phyloP scores from a whole-genome alignment of 2,797 vertebrate genomes.

The Chrysocyon brachyurus region DNA sequence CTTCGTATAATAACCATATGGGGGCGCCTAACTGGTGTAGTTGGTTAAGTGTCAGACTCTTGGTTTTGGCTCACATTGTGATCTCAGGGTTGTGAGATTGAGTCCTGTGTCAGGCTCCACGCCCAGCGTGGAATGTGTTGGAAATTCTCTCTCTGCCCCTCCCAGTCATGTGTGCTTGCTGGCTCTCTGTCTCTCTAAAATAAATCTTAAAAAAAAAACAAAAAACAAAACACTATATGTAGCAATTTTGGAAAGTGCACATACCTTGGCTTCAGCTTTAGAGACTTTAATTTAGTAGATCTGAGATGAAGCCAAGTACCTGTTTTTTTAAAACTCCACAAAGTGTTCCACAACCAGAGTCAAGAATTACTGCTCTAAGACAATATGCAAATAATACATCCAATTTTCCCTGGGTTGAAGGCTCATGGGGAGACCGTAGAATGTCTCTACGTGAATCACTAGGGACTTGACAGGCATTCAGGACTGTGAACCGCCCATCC shows the following conservation, averaged over 20 bases:
- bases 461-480: not conserved
- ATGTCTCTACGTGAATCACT: not conserved
- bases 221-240: no score
- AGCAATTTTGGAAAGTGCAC: slow-evolving; percentile 29
- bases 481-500: not conserved
- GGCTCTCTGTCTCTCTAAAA: not conserved
- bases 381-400: not conserved
- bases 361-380: not conserved
- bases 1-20: not conserved
- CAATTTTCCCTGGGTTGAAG: not conserved
- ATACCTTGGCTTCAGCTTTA: not conserved
- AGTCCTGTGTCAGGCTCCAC: not conserved
- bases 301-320: not conserved
- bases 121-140: not conserved
- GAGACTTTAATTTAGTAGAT: slow-evolving; percentile 31
- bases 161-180: not conserved
- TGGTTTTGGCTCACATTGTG: not conserved
- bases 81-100: not conserved
- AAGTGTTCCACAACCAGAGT: not conserved
- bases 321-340: slow-evolving; percentile 16
- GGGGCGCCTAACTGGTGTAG: not conserved
- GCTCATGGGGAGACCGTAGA: not conserved
- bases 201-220: not conserved
- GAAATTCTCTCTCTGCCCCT: not conserved
- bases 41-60: not conserved